These are phyloP conservation scores for Bombus superbus DNA, from an alignment of 1,140 invertebrate species.

Conservation along the genomic window DNA sequence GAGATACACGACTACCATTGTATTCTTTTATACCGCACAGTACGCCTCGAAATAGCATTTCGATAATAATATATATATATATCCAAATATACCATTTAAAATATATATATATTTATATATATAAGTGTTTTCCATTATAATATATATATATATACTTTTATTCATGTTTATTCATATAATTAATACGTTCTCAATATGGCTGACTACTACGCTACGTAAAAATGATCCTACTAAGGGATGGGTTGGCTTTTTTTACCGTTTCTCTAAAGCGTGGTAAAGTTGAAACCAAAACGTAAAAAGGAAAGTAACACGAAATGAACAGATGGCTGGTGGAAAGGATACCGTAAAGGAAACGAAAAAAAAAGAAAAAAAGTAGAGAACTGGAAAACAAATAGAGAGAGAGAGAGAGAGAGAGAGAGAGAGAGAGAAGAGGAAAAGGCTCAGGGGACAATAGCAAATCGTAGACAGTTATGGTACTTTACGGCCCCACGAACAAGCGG, in stretches of 20 bases:
- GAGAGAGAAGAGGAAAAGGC: conserved; percentile 24
- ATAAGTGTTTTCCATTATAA: conserved; percentile 68
- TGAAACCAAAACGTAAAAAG: conserved; percentile 51
- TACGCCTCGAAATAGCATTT: conserved; percentile 70
- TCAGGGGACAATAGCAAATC: conserved; percentile 40
- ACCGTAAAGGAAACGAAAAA: conserved; percentile 23
- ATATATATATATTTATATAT: conserved; percentile 71
- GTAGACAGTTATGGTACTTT: conserved; percentile 59
- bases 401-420: conserved; percentile 8
- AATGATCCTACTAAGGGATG: conserved; percentile 73
- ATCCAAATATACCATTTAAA: conserved; percentile 77
- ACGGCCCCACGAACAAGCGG: conserved; percentile 63
- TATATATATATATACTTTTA: conserved; percentile 67
- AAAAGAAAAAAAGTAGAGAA: conserved; percentile 31
- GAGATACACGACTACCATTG: conserved; percentile 67
- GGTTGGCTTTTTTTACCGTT: conserved; percentile 64
- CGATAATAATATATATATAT: conserved; percentile 62
- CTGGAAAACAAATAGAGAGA: neutral
- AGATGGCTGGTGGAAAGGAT: conserved; percentile 22
- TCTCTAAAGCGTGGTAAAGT: conserved; percentile 63
- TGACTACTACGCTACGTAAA: conserved; percentile 79
- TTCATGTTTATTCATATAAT: conserved; percentile 73
- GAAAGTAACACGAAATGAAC: conserved; percentile 18
- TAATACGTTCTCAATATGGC: conserved; percentile 78
- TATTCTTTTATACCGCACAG: conserved; percentile 40